Evolutionary conservation across 2,888 invertebrate species (phyloP).

Genomic region (Orchesella flavescens): DNA sequence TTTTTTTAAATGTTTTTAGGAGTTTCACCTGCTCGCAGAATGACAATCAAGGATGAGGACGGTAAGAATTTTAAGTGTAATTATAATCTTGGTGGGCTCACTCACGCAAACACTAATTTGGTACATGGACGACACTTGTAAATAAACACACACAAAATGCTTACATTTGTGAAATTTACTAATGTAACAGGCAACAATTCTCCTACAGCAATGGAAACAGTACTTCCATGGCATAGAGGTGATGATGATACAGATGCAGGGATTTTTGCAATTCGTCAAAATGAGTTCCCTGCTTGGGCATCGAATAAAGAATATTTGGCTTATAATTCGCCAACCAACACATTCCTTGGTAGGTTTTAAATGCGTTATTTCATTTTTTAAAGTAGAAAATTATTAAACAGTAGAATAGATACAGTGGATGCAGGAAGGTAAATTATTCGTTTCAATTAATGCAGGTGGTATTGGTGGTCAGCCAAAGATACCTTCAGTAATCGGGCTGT

Average conservation of each 20-base stretch:
- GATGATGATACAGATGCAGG: constrained; percentile 81
- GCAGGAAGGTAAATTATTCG: neutral
- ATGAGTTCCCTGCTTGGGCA: constrained; percentile 96
- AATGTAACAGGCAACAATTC: constrained; percentile 74
- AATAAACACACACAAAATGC: neutral
- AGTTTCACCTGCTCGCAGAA: constrained; percentile 70
- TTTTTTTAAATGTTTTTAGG: constrained; percentile 53
- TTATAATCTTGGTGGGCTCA: neutral
- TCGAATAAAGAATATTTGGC: constrained; percentile 94
- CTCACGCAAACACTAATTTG: no score
- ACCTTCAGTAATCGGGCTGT: constrained; percentile 90
- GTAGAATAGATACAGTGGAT: neutral
- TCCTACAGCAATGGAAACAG: constrained; percentile 88
- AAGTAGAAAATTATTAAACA: neutral
- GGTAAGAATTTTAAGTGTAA: constrained; percentile 55
- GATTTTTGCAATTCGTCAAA: constrained; percentile 82
- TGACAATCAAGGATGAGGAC: constrained; percentile 69
- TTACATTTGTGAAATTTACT: neutral
- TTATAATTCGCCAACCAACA: constrained; percentile 92
- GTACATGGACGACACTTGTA: neutral
- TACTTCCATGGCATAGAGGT: constrained; percentile 88
- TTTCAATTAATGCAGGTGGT: constrained; percentile 53
- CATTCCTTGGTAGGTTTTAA: constrained; percentile 85
- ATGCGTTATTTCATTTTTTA: neutral
- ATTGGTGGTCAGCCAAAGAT: constrained; percentile 67